Percentiles rank a stretch among this genome's conserved stretches.
Evolutionary conservation across 2,888 invertebrate genomes (phyloP).

Genomic region (Malacosoma neustria): DNA sequence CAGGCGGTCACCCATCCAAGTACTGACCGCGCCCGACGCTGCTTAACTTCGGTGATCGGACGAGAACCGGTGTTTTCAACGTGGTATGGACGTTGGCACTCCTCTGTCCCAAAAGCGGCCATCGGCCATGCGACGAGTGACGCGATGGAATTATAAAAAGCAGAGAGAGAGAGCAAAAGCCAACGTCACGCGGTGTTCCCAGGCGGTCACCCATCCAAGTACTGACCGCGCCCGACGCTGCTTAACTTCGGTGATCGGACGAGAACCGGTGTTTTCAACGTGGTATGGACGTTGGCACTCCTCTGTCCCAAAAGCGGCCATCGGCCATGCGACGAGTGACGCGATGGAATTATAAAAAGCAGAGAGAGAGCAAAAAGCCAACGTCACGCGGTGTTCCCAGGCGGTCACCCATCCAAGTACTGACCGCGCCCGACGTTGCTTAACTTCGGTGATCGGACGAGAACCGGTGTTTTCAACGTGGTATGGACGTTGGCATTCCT

Average conservation of each 20-base stretch:
- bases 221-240: slow-evolving; percentile 59
- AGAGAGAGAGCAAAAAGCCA: slow-evolving; percentile 44
- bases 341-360: no score
- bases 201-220: slow-evolving; percentile 62
- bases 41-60: slow-evolving; percentile 71
- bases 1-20: slow-evolving; percentile 69
- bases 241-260: slow-evolving; percentile 63
- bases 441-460: slow-evolving; percentile 66
- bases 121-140: no score
- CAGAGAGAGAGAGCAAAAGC: no score
- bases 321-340: no score
- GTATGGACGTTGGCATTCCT: slow-evolving; percentile 52
- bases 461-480: slow-evolving; percentile 59
- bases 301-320: no score
- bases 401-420: slow-evolving; percentile 66
- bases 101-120: no score
- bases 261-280: slow-evolving; percentile 57
- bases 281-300: slow-evolving; percentile 24
- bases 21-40: slow-evolving; percentile 68
- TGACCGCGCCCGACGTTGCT: slow-evolving; percentile 59
- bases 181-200: slow-evolving; percentile 52
- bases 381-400: slow-evolving; percentile 43
- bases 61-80: slow-evolving; percentile 56
- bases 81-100: slow-evolving; percentile 47
- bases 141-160: no score